These are phyloP conservation scores for Drosophila meridionalis DNA, from an alignment of 2,888 invertebrate species.

Conservation along the genomic window DNA sequence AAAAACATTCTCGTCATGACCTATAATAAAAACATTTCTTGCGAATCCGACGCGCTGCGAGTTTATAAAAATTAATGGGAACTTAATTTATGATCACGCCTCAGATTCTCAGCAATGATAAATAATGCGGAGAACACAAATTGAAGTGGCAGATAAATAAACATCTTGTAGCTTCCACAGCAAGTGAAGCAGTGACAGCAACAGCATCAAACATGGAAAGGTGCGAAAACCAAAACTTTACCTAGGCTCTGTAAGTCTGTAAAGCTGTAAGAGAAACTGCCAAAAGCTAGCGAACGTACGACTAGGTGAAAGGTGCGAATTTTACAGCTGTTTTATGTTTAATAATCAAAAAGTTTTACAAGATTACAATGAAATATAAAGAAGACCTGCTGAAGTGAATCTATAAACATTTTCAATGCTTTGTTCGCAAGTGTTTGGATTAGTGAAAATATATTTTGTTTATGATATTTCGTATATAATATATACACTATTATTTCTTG, in stretches of 20 bases:
- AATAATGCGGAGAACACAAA: constrained; percentile 36
- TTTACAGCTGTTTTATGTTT: not conserved
- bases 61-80: constrained; percentile 51
- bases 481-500: not conserved
- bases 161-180: constrained; percentile 20
- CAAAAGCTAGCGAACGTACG: not conserved
- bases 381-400: not conserved
- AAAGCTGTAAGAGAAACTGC: constrained; percentile 42
- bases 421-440: not conserved
- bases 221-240: constrained; percentile 6
- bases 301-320: constrained; percentile 52
- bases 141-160: constrained; percentile 50
- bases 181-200: constrained; percentile 26
- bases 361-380: constrained; percentile 20
- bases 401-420: not conserved
- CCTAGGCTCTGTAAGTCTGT: constrained; percentile 14
- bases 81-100: constrained; percentile 55
- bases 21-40: constrained; percentile 53
- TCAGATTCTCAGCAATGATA: constrained; percentile 62
- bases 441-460: not conserved
- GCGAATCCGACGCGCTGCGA: constrained; percentile 39
- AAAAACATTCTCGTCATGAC: constrained; percentile 36
- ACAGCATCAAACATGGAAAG: not conserved
- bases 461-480: not conserved
- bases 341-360: constrained; percentile 5